These are phyloP conservation scores for Sapayoa aenigma DNA, from an alignment of 2,113 vertebrate genomes.

Conservation along the genomic window DNA sequence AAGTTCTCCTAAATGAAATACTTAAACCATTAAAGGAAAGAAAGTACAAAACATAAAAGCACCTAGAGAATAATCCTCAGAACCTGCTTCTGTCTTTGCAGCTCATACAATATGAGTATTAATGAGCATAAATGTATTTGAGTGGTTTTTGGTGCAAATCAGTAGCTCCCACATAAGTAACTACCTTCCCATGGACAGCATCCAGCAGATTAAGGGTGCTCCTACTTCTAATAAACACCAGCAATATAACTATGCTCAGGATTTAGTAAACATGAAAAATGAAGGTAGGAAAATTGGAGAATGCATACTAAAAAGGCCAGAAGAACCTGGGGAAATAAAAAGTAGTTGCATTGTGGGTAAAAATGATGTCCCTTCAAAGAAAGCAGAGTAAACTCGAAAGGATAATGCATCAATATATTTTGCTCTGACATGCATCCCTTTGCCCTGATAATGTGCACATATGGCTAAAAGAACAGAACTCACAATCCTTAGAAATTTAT, in stretches of 20 bases:
- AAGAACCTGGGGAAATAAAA: neutral
- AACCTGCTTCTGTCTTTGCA: neutral
- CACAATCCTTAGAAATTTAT: neutral
- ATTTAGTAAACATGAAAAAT: neutral
- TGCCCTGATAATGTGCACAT: neutral
- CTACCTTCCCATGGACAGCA: neutral
- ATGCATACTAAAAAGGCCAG: neutral
- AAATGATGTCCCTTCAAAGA: neutral
- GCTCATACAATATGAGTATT: neutral
- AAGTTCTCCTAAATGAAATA: neutral
- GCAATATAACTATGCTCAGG: neutral
- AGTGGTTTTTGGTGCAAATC: neutral
- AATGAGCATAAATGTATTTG: neutral
- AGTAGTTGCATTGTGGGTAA: neutral
- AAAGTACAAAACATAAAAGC: neutral
- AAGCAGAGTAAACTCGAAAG: neutral
- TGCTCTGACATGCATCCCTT: neutral
- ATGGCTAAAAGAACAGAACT: neutral
- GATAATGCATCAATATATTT: neutral
- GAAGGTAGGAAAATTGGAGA: neutral
- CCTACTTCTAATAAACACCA: neutral
- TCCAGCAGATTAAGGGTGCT: neutral
- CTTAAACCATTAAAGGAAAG: neutral
- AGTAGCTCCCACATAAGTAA: neutral
- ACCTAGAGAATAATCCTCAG: neutral